Evolutionary conservation across 2,797 vertebrate species (phyloP).

Genomic region (Vespertilio murinus): DNA sequence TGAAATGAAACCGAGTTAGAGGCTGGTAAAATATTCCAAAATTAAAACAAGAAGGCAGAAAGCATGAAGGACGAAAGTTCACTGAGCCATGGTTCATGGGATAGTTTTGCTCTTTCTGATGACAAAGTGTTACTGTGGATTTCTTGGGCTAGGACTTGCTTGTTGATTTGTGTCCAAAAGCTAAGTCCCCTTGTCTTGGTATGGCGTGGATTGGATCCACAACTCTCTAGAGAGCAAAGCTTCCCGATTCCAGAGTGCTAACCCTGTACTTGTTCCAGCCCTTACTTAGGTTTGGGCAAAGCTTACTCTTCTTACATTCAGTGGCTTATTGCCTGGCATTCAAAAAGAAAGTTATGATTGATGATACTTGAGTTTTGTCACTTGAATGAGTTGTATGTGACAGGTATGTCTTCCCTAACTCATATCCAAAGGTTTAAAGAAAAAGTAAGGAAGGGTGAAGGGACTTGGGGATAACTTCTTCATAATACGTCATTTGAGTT

Average conservation of each 20-base stretch:
- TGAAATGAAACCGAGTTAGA: slow-evolving; percentile 18
- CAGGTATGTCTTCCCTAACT: not conserved
- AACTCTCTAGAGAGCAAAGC: not conserved
- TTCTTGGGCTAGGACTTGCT: not conserved
- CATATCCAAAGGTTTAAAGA: not conserved
- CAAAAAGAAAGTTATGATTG: slow-evolving; percentile 37
- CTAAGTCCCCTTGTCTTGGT: not conserved
- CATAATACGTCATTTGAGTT: not conserved
- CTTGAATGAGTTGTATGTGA: not conserved
- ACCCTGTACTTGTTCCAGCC: not conserved
- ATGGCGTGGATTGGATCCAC: not conserved
- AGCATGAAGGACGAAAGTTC: not conserved
- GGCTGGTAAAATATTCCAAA: not conserved
- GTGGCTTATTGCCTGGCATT: slow-evolving; percentile 37
- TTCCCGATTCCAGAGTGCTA: not conserved
- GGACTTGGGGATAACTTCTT: not conserved
- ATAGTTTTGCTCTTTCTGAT: slow-evolving; percentile 2
- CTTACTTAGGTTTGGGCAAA: not conserved
- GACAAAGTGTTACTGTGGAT: not conserved
- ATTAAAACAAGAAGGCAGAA: slow-evolving; percentile 11
- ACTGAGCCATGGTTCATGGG: not conserved
- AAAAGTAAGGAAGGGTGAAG: not conserved
- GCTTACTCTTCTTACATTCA: slow-evolving; percentile 34
- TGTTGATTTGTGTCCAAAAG: not conserved
- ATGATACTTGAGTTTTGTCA: slow-evolving; percentile 35